Evolutionary conservation across 2,113 vertebrate species (phyloP).

Genomic region (Anolis sagrei): DNA sequence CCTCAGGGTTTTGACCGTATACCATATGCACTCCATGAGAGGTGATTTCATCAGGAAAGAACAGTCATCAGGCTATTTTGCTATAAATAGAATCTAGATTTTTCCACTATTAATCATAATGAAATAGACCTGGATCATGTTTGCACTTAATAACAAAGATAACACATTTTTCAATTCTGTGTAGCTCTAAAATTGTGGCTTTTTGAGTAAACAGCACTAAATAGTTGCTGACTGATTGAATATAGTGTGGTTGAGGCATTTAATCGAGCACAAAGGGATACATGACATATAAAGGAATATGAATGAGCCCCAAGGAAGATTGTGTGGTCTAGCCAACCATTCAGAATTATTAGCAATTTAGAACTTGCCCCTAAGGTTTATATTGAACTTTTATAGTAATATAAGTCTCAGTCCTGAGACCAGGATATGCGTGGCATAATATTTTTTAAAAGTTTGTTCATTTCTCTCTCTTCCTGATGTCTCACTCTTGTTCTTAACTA

Average conservation of each 20-base stretch:
- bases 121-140: background rate
- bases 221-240: slow-evolving; percentile 16
- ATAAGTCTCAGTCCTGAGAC: background rate
- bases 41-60: background rate
- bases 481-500: too few species aligned
- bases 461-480: too few species aligned
- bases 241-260: background rate
- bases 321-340: background rate
- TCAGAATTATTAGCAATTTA: background rate
- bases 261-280: slow-evolving; percentile 6
- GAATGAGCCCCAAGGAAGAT: background rate
- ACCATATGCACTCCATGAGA: too few species aligned
- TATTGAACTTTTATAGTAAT: background rate
- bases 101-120: background rate
- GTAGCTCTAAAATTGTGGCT: background rate
- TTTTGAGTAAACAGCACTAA: background rate
- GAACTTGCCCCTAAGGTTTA: background rate
- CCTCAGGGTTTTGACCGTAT: too few species aligned
- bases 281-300: slow-evolving; percentile 9
- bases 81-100: background rate
- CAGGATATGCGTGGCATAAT: background rate
- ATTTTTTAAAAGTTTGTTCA: background rate
- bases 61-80: background rate
- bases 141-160: background rate
- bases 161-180: background rate